Conservation (phyloP, 23 tunicate species). For the Diplosoma virens region DNA sequence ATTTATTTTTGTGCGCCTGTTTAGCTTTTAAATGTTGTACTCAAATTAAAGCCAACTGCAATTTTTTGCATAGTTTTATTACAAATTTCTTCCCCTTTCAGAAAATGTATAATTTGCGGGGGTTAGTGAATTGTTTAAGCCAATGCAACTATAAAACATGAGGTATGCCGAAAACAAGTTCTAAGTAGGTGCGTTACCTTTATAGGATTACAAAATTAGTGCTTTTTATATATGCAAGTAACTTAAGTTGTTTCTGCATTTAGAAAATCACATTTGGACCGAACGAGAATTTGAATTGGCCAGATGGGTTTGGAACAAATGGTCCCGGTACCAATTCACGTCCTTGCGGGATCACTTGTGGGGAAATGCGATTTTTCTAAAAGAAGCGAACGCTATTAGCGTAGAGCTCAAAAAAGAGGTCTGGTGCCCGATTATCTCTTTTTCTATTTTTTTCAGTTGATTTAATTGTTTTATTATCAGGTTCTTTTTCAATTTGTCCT, state of each 20-base stretch:
- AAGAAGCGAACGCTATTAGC: slow-evolving; percentile 97
- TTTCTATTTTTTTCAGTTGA: neutral
- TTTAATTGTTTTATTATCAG: slow-evolving; percentile 28
- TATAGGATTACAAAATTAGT: slow-evolving; percentile 5
- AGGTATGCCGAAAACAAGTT: no score
- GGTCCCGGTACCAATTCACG: slow-evolving; percentile 80
- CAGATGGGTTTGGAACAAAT: slow-evolving; percentile 66
- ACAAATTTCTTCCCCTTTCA: no score
- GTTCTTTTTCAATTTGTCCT: slow-evolving; percentile 89
- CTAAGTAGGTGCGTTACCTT: no score
- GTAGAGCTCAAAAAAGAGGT: slow-evolving; percentile 96
- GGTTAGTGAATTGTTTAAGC: no score
- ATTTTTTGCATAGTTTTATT: no score
- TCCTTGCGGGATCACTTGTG: slow-evolving; percentile 90
- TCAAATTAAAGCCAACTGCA: no score
- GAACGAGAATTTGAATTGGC: slow-evolving; percentile 46
- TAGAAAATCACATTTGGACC: slow-evolving; percentile 45
- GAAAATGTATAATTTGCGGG: no score
- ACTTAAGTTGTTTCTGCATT: neutral
- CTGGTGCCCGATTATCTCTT: neutral
- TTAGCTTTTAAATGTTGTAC: no score
- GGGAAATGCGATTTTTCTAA: slow-evolving; percentile 92
- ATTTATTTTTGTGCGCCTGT: no score
- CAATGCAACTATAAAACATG: no score
- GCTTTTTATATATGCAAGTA: no score